A percentile compares a stretch with the other conserved stretches of the same genome.
Evolutionary conservation across 2,888 invertebrate species (phyloP).

Genomic region (Frankliniella intonsa): DNA sequence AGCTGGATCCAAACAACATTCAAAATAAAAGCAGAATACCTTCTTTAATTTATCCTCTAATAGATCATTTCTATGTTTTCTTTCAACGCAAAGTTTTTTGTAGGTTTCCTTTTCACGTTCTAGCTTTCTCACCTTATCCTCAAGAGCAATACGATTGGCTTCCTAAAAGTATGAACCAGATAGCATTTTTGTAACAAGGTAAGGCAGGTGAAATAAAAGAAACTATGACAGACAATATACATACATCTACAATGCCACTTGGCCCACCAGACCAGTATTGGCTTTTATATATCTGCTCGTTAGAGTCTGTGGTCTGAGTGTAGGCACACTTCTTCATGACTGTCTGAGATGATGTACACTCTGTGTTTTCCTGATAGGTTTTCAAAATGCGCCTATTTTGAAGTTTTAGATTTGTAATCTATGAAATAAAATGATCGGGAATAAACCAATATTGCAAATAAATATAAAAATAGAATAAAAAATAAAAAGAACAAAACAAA

Average conservation of each 20-base stretch:
- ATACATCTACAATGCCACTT: slow-evolving; percentile 1
- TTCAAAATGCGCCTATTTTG: neutral
- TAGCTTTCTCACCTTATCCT: neutral
- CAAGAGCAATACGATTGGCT: neutral
- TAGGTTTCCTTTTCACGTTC: neutral
- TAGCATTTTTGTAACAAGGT: too few relatives aligned
- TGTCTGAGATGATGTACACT: neutral
- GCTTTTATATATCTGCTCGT: neutral
- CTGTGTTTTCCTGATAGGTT: neutral
- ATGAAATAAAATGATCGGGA: neutral
- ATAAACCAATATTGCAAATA: neutral
- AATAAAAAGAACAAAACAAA: neutral
- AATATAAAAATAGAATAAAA: neutral
- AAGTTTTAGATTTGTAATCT: neutral
- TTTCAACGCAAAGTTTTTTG: neutral
- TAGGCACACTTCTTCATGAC: neutral
- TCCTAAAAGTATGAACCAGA: neutral
- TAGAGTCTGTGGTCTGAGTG: neutral
- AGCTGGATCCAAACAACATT: neutral
- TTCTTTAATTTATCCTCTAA: neutral
- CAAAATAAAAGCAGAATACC: neutral
- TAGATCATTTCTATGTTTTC: neutral
- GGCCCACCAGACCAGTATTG: neutral
- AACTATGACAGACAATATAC: neutral
- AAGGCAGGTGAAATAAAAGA: too few relatives aligned